These are phyloP conservation scores for Bathynomus jamesi DNA, from an alignment of 1,140 invertebrate species.

Conservation along the genomic window DNA sequence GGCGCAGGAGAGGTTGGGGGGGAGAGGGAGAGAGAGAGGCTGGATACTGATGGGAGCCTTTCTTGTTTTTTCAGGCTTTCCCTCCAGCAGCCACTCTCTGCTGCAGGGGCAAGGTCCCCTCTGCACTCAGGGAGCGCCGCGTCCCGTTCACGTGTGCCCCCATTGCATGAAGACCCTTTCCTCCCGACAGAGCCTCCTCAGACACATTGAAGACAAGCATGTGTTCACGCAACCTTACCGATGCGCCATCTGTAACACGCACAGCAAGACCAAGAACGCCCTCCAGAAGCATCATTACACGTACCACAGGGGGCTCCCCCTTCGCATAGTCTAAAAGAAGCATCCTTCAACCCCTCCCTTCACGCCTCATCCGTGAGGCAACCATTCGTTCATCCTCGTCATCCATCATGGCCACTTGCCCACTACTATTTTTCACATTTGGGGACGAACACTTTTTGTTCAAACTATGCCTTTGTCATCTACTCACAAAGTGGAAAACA, in stretches of 20 bases:
- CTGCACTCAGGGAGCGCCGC: constrained; percentile 22
- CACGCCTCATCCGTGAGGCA: too few relatives aligned
- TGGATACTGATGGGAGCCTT: constrained; percentile 25
- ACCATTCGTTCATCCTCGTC: too few relatives aligned
- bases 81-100: constrained; percentile 32
- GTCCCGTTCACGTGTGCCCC: constrained; percentile 40
- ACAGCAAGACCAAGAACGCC: constrained; percentile 42
- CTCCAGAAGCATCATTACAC: constrained; percentile 42
- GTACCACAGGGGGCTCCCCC: constrained; percentile 41
- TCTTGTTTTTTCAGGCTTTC: constrained; percentile 37
- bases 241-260: constrained; percentile 40
- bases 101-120: constrained; percentile 24
- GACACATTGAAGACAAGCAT: constrained; percentile 50
- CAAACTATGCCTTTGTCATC: too few relatives aligned
- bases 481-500: too few relatives aligned
- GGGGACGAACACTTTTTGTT: too few relatives aligned
- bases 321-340: constrained; percentile 27
- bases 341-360: too few relatives aligned
- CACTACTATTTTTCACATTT: too few relatives aligned
- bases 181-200: constrained; percentile 49
- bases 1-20: background rate
- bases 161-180: constrained; percentile 50
- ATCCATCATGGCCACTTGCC: too few relatives aligned
- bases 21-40: background rate
- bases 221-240: constrained; percentile 41